A percentile compares a stretch with the other conserved stretches of the same genome.
phyloP scores from a whole-genome alignment of 2,888 invertebrate genomes.

The Cerastoderma edule region DNA sequence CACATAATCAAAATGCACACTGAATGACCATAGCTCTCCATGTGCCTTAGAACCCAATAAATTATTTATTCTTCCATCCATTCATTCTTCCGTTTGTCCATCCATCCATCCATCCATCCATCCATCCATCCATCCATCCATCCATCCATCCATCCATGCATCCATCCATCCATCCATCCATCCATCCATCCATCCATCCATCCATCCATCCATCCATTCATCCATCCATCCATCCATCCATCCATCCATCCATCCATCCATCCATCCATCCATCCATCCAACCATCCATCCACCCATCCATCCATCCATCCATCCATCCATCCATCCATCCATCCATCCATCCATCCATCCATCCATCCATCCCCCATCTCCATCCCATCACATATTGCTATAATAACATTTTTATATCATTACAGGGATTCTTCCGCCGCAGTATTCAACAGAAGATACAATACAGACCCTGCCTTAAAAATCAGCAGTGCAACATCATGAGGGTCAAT shows the following conservation, averaged over 20 bases:
- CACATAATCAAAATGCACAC: no score
- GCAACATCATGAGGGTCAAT: slow-evolving; percentile 82
- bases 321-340: slow-evolving; percentile 1
- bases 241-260: neutral
- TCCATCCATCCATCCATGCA: no score
- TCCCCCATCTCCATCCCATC: neutral
- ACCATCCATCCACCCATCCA: neutral
- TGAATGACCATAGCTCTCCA: no score
- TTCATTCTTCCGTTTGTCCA: no score
- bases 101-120: no score
- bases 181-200: no score
- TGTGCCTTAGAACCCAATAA: no score
- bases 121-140: no score
- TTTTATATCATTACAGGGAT: slow-evolving; percentile 77
- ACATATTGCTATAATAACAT: no score
- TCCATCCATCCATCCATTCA: no score
- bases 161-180: no score
- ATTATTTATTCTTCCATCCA: no score
- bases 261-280: neutral
- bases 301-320: slow-evolving; percentile 1
- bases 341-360: slow-evolving; percentile 1
- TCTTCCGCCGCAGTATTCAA: slow-evolving; percentile 86
- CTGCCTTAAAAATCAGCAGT: slow-evolving; percentile 82
- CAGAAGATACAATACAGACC: slow-evolving; percentile 83
- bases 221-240: neutral